Percentiles rank a stretch among this genome's conserved stretches.
Evolutionary conservation across 2,113 vertebrate species (phyloP).

Genomic region (Proterorhinus semilunaris): DNA sequence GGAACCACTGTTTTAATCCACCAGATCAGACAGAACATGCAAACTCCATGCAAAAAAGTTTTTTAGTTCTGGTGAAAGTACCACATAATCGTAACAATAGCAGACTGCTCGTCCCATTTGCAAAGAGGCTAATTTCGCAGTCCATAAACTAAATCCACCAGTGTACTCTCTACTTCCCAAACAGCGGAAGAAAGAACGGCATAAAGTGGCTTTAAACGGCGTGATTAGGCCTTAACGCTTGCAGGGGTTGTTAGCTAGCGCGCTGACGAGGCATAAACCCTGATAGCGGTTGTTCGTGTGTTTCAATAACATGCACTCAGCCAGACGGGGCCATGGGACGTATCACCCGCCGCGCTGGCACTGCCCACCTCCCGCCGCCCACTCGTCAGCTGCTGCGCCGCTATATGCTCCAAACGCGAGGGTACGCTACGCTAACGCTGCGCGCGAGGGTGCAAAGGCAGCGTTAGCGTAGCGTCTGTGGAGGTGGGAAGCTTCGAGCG

Average conservation of each 20-base stretch:
- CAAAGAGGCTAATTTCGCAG: not conserved
- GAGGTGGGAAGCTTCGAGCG: no score
- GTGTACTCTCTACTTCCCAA: not conserved
- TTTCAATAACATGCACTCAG: slow-evolving; percentile 27
- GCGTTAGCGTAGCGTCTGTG: not conserved
- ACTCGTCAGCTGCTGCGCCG: slow-evolving; percentile 62
- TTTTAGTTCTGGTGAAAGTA: no score
- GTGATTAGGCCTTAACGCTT: slow-evolving; percentile 16
- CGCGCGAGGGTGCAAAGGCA: slow-evolving; percentile 27
- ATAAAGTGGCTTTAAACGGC: not conserved
- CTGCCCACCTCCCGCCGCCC: slow-evolving; percentile 67
- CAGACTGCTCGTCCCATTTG: no score
- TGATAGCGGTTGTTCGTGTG: slow-evolving; percentile 4
- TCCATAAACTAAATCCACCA: not conserved
- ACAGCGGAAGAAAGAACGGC: not conserved
- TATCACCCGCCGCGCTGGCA: slow-evolving; percentile 37
- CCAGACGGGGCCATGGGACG: slow-evolving; percentile 37
- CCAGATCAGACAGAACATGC: no score
- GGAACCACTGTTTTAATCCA: no score
- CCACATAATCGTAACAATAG: no score
- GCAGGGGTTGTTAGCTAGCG: slow-evolving; percentile 18
- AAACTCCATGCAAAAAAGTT: no score
- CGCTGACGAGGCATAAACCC: not conserved
- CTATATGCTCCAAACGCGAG: slow-evolving; percentile 37
- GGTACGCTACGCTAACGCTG: slow-evolving; percentile 36